A percentile compares a stretch with the other conserved stretches of the same genome.
phyloP scores from a whole-genome alignment of 2,888 invertebrate genomes.

The Psylliodes chrysocephalus region DNA sequence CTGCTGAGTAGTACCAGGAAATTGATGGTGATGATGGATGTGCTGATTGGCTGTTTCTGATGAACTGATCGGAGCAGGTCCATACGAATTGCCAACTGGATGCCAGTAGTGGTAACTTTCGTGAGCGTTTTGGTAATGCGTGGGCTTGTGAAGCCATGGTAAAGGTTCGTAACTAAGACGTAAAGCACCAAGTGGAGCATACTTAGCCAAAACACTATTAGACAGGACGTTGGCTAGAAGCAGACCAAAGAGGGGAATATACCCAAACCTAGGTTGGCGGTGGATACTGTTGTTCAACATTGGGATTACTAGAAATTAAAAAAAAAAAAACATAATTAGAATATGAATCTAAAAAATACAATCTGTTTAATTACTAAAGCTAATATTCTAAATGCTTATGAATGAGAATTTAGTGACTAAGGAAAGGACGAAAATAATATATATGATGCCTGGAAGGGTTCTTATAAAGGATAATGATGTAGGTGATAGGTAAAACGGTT shows the following conservation, averaged over 20 bases:
- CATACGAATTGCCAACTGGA: conserved; percentile 42
- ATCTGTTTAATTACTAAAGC: too few species aligned
- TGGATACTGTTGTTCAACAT: conserved; percentile 27
- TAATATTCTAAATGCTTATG: too few species aligned
- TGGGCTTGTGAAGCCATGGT: conserved; percentile 42
- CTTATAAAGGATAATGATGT: too few species aligned
- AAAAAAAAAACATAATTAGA: too few species aligned
- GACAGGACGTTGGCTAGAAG: conserved; percentile 50
- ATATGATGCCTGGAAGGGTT: too few species aligned
- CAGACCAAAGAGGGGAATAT: conserved; percentile 48
- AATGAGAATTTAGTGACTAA: too few species aligned
- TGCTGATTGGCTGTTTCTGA: conserved; percentile 38
- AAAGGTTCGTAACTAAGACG: conserved; percentile 45
- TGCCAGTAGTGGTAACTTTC: conserved; percentile 41
- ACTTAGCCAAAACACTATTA: conserved; percentile 48
- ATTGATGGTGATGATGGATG: conserved; percentile 42
- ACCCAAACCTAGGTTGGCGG: conserved; percentile 45
- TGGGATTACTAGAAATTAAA: conserved; percentile 24
- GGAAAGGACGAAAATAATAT: too few species aligned
- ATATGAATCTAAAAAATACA: too few species aligned
- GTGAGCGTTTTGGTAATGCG: conserved; percentile 12
- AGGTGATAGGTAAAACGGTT: too few species aligned
- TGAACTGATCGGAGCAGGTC: conserved; percentile 24
- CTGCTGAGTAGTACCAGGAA: conserved; percentile 35
- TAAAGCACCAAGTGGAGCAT: conserved; percentile 41